phyloP scores from a whole-genome alignment of 2,113 vertebrate species.

The Lagopus leucura region DNA sequence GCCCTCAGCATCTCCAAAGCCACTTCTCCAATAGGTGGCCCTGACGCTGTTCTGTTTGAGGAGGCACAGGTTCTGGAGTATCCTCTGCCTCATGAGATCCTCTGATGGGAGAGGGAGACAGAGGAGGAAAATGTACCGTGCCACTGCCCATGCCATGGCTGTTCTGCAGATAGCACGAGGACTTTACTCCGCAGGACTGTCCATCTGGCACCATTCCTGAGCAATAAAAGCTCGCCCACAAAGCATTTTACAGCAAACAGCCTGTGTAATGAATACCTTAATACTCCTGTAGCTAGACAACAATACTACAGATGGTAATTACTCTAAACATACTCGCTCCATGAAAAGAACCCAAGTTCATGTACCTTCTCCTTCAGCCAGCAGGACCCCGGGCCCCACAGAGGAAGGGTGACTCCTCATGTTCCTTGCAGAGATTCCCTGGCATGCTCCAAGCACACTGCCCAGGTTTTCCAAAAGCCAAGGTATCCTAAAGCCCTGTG shows the following conservation, averaged over 20 bases:
- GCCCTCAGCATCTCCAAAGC: not conserved
- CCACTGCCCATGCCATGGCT: not conserved
- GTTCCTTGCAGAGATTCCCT: fast-evolving
- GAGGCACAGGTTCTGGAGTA: not conserved
- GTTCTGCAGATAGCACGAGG: not conserved
- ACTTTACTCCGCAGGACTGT: constrained; percentile 64
- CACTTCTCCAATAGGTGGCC: not conserved
- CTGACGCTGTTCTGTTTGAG: not conserved
- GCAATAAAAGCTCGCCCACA: constrained; percentile 50
- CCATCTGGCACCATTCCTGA: constrained; percentile 45
- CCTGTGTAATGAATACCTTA: constrained; percentile 53
- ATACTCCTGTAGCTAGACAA: constrained; percentile 14
- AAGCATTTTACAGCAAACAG: constrained; percentile 56
- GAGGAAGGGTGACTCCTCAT: not conserved
- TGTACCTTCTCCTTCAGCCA: not conserved
- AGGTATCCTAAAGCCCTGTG: not conserved
- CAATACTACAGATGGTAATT: not conserved
- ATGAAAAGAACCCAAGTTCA: not conserved
- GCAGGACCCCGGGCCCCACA: not conserved
- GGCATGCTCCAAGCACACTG: not conserved
- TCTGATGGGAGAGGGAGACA: not conserved
- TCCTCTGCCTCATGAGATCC: not conserved
- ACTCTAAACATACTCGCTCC: not conserved
- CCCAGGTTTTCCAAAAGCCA: not conserved
- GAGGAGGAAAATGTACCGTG: not conserved